Evolutionary conservation across 2,113 vertebrate genomes (phyloP).

Genomic region (Pyxicephalus adspersus): DNA sequence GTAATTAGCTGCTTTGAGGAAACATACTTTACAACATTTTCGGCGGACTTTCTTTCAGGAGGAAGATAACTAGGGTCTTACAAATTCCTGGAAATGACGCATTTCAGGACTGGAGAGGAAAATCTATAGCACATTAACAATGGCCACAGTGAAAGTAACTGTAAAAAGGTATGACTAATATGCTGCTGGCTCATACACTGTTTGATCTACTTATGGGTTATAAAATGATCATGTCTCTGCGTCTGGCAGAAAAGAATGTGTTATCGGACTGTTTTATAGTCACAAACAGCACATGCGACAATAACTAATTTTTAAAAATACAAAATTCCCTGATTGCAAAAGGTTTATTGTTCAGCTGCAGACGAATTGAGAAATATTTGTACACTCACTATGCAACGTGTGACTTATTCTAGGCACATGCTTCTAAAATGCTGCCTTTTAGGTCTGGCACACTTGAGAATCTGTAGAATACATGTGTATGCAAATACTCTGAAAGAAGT

Average conservation of each 20-base stretch:
- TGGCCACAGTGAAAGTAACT: conserved; percentile 32
- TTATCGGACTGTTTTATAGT: no score
- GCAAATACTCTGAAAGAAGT: conserved; percentile 21
- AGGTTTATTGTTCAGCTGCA: neutral
- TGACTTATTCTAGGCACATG: neutral
- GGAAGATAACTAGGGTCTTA: neutral
- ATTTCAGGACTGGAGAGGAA: neutral
- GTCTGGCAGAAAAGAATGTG: neutral
- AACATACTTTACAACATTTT: neutral
- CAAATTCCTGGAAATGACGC: neutral
- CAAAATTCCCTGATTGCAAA: conserved; percentile 20
- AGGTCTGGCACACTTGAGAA: neutral
- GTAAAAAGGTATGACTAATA: conserved; percentile 41
- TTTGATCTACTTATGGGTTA: conserved; percentile 3
- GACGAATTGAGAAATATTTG: neutral
- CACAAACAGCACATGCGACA: no score
- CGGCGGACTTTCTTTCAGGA: neutral
- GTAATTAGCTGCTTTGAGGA: neutral
- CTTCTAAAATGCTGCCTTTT: neutral
- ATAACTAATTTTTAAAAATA: neutral
- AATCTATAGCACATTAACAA: neutral
- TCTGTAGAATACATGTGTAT: conserved; percentile 1
- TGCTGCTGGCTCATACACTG: conserved; percentile 4
- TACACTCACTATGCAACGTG: neutral
- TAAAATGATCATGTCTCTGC: neutral